Conservation (phyloP, 2,113 vertebrate species). For the Tyto alba region DNA sequence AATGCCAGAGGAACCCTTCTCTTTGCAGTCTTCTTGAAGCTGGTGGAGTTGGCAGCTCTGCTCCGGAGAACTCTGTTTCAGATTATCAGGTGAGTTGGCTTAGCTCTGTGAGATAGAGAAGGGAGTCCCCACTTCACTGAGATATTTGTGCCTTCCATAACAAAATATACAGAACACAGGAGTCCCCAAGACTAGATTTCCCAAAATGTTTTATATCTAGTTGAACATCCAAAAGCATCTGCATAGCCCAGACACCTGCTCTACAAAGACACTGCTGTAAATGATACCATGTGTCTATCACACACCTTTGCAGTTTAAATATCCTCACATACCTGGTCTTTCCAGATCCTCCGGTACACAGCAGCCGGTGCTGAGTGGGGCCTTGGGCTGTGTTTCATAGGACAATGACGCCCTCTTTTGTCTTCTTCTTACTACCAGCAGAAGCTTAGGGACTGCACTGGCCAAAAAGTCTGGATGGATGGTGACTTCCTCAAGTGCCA, state of each 20-base stretch:
- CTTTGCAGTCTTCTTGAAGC: conserved; percentile 59
- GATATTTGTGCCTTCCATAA: background rate
- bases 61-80: background rate
- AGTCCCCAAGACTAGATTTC: background rate
- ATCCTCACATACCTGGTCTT: accelerated
- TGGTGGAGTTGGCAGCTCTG: conserved; percentile 51
- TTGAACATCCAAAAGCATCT: background rate
- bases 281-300: background rate
- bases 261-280: background rate
- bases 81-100: conserved; percentile 51
- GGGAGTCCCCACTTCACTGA: background rate
- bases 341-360: background rate
- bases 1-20: conserved; percentile 32
- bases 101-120: background rate
- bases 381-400: background rate
- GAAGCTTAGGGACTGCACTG: conserved; percentile 19
- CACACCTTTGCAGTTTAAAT: background rate
- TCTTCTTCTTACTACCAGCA: conserved; percentile 55
- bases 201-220: background rate
- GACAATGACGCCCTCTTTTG: background rate
- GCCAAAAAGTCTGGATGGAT: background rate
- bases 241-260: background rate
- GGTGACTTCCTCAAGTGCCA: background rate
- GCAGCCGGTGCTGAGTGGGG: background rate
- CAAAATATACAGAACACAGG: background rate